Percentiles rank a stretch among this genome's conserved stretches.
Conservation (phyloP, 2,888 invertebrate species). For the Dryobota labecula region DNA sequence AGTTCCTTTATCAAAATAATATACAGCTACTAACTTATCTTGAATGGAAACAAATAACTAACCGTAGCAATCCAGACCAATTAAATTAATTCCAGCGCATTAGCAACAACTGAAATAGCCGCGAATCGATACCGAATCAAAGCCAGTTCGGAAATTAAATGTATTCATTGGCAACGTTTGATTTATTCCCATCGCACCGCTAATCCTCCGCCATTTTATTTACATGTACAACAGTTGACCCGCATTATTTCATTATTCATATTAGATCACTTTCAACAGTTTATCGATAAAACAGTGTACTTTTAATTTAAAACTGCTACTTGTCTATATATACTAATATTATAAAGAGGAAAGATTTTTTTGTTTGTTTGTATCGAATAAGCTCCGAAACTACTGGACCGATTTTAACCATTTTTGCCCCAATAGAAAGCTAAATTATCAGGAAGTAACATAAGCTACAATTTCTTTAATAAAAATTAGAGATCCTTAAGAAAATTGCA, state of each 20-base stretch:
- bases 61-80: constrained; percentile 61
- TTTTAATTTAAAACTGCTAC: constrained; percentile 37
- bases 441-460: too few species aligned
- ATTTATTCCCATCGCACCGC: constrained; percentile 74
- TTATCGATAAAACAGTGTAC: constrained; percentile 22
- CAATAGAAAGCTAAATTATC: too few species aligned
- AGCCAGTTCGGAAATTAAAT: constrained; percentile 81
- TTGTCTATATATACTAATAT: too few species aligned
- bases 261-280: constrained; percentile 44
- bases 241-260: constrained; percentile 45
- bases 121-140: constrained; percentile 73
- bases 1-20: constrained; percentile 6
- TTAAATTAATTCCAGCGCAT: constrained; percentile 76
- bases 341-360: too few species aligned
- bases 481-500: too few species aligned
- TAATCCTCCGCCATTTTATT: constrained; percentile 68
- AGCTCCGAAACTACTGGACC: too few species aligned
- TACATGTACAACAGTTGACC: constrained; percentile 52
- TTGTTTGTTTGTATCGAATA: too few species aligned
- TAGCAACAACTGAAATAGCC: constrained; percentile 75
- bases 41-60: constrained; percentile 31
- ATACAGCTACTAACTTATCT: not conserved
- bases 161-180: constrained; percentile 79
- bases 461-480: too few species aligned
- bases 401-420: too few species aligned